Evolutionary conservation across 2,113 vertebrate species (phyloP).

Genomic region (Chaetodon trifascialis): DNA sequence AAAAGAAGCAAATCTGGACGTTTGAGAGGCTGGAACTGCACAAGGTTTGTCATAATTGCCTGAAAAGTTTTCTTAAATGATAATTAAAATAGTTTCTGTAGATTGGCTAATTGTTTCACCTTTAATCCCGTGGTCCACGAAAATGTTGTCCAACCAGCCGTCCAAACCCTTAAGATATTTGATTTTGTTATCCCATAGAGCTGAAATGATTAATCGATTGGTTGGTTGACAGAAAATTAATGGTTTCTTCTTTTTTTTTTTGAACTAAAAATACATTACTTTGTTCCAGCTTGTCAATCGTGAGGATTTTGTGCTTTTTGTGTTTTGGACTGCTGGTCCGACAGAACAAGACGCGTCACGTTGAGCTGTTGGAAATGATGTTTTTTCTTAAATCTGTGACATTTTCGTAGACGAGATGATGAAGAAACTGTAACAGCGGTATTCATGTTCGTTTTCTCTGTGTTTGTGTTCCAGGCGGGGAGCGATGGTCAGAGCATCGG

Average conservation of each 20-base stretch:
- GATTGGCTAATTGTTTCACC: too few relatives aligned
- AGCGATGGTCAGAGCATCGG: slow-evolving; percentile 93
- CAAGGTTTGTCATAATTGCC: too few relatives aligned
- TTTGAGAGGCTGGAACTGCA: background rate
- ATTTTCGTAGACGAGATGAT: background rate
- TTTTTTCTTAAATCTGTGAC: background rate
- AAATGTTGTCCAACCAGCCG: too few relatives aligned
- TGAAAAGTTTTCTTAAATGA: background rate
- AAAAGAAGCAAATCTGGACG: background rate
- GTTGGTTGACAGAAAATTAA: too few relatives aligned
- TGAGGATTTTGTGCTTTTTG: too few relatives aligned
- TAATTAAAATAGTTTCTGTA: too few relatives aligned
- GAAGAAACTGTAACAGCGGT: too few relatives aligned
- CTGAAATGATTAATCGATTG: background rate
- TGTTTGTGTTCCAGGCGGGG: slow-evolving; percentile 84
- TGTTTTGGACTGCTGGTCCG: background rate
- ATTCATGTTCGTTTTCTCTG: background rate
- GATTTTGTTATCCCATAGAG: background rate
- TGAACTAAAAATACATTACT: too few relatives aligned
- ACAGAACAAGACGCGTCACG: background rate
- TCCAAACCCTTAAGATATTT: too few relatives aligned
- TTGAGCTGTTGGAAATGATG: background rate
- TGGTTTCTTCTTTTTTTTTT: too few relatives aligned
- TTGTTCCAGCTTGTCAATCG: too few relatives aligned
- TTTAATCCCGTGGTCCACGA: too few relatives aligned